These are phyloP conservation scores for Talpa occidentalis DNA, from an alignment of 2,113 vertebrate genomes.

Conservation along the genomic window DNA sequence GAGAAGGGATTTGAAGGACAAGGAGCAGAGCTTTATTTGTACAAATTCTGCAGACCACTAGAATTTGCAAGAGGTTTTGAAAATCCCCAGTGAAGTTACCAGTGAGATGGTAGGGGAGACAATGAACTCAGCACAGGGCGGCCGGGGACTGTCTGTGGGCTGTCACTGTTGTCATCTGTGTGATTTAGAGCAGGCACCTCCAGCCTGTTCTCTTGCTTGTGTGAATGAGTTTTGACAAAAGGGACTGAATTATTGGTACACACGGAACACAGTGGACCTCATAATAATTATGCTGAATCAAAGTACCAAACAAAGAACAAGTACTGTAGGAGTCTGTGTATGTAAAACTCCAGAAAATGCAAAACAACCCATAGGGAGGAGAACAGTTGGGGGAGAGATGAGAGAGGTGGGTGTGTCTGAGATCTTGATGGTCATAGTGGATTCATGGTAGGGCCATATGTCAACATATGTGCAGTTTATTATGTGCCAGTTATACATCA, in stretches of 20 bases:
- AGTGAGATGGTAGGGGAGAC: not conserved
- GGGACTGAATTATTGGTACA: not conserved
- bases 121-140: accelerated
- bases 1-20: not conserved
- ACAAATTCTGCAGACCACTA: not conserved
- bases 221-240: not conserved
- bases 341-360: not conserved
- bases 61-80: not conserved
- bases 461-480: not conserved
- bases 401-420: not conserved
- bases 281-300: not conserved
- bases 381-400: not conserved
- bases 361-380: not conserved
- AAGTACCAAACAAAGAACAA: not conserved
- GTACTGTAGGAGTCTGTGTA: not conserved
- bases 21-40: not conserved
- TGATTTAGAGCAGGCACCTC: not conserved
- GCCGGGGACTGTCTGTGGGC: accelerated
- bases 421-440: not conserved
- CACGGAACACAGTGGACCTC: not conserved
- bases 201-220: not conserved
- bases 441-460: not conserved
- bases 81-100: not conserved
- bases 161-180: too few relatives aligned
- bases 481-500: not conserved